Percentiles rank a stretch among this genome's conserved stretches.
Conservation (phyloP, 2,797 vertebrate genomes). For the Perodicticus potto region DNA sequence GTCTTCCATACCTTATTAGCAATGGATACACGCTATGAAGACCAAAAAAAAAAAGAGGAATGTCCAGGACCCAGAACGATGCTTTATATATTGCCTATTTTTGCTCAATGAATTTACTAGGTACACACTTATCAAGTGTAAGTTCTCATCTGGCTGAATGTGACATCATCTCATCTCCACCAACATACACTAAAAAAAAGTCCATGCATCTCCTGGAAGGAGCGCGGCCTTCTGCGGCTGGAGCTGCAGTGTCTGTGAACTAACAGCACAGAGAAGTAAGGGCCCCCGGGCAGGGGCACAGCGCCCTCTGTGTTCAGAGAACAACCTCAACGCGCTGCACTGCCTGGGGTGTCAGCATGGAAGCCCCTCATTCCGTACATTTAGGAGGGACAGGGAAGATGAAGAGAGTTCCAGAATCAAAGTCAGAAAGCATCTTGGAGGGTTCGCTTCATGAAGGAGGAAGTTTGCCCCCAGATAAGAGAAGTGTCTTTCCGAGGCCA, state of each 20-base stretch:
- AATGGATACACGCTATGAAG: rapidly evolving
- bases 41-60: rapidly evolving
- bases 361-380: rapidly evolving
- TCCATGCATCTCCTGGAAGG: background rate
- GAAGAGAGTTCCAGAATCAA: background rate
- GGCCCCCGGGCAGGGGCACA: too few species aligned
- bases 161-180: background rate
- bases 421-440: rapidly evolving
- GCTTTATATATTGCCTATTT: rapidly evolving
- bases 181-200: background rate
- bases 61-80: rapidly evolving
- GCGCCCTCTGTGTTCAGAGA: background rate
- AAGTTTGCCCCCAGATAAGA: rapidly evolving
- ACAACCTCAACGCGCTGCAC: too few species aligned
- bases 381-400: rapidly evolving
- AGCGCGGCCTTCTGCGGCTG: rapidly evolving
- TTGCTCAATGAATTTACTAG: rapidly evolving
- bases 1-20: background rate
- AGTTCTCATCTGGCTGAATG: rapidly evolving
- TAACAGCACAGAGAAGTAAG: rapidly evolving
- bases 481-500: background rate
- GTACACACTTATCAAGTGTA: rapidly evolving
- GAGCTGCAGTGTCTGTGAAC: rapidly evolving
- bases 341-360: too few species aligned
- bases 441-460: background rate